Base-by-base conservation (phyloP, 2,113 vertebrate species). In the Etia nguti region DNA sequence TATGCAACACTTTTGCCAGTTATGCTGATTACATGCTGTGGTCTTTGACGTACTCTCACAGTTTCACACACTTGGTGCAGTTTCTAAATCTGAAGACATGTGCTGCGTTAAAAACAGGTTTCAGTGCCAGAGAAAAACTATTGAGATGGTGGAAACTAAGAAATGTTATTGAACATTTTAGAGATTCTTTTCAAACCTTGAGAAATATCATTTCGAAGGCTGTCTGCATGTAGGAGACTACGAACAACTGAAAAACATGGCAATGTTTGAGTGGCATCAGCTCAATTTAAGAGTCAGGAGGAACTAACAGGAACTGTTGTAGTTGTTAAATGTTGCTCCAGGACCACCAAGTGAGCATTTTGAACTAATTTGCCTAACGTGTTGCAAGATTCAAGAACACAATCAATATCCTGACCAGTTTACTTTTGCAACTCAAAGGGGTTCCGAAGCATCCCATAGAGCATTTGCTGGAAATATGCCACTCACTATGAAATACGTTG, bases 21-120 rank as follows among this genome's bases (percentile, higher is more conserved):
- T 90, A 77, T 79, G 81, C 31, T 90, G 89, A 89, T 88, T 84
- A 41, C 56, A 88, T 43, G 9, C 43, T 82, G 80, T 20, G 29
- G 24, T 70, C 48, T 85, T 85, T 59, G 15, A 83, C 84, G 46
- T 10, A 52, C 52, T 79, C 52, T 26, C 48, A 77, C 80, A 83
- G 18, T 29, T 48, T 52, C 48, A 60, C 73, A 52, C 48, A 50
- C 29, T 26, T 48, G 80, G 18, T 86, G 73, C 79, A 38, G 50
- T 50, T 52, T 57, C 18, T 20, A 26, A 83, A 73, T 52, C 38
- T 36, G 41, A 80, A 81, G 29, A 36, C 20, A 31, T 55, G 68
- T 43, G 10, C 31, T 31, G 26, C 6, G 2, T 12, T 84, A 70
- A 83, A 43, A 65, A 29, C 20, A 18, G 18, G 3, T 50, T 86